Conservation (phyloP, 92 coral and sea anemone genomes). For the Zoanthus gigantus region DNA sequence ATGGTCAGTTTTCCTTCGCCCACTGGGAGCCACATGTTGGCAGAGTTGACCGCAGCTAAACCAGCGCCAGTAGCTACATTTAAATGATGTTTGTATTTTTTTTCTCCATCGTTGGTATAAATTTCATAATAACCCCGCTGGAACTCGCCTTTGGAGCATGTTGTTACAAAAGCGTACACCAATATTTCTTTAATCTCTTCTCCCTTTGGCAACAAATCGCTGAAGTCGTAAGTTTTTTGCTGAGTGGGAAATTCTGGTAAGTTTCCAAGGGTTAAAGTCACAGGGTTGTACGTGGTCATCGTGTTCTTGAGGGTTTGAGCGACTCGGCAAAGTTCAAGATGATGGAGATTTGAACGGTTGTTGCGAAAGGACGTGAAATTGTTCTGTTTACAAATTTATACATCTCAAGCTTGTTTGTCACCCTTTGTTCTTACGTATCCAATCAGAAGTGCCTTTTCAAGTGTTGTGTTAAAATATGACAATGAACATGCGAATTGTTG, state of each 20-base stretch:
- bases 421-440: no score
- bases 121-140: constrained; percentile 69
- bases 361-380: no score
- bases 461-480: no score
- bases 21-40: constrained; percentile 75
- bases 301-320: neutral
- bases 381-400: no score
- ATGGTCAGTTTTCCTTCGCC: constrained; percentile 57
- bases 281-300: constrained; percentile 51
- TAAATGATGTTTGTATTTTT: constrained; percentile 58
- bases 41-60: constrained; percentile 63
- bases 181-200: constrained; percentile 58
- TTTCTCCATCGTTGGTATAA: constrained; percentile 46
- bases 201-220: constrained; percentile 28
- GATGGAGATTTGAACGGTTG: neutral
- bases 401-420: no score
- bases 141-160: constrained; percentile 58
- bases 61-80: constrained; percentile 68
- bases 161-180: constrained; percentile 65
- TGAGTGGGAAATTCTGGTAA: constrained; percentile 52
- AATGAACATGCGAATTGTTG: no score
- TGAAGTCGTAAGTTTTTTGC: constrained; percentile 39
- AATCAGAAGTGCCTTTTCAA: no score
- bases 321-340: neutral
- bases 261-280: constrained; percentile 34